Evolutionary conservation across 2,113 vertebrate genomes (phyloP).

Genomic region (Pachycephala philippinensis): DNA sequence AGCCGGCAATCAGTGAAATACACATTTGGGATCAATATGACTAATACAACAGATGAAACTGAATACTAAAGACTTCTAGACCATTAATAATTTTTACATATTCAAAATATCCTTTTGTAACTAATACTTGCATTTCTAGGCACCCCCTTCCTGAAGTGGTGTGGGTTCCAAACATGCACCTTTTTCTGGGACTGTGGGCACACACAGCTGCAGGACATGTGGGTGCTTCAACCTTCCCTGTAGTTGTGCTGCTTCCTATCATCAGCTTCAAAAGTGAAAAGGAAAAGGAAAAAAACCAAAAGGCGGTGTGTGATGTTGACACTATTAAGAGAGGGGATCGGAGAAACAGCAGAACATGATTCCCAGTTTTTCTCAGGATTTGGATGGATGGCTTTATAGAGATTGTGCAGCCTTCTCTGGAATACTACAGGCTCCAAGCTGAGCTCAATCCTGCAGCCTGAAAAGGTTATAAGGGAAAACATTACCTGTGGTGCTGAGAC

Average conservation of each 20-base stretch:
- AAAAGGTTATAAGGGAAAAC: neutral
- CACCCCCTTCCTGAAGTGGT: accelerated
- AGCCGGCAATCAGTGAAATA: neutral
- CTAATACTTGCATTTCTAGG: neutral
- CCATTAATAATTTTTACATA: neutral
- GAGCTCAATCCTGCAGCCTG: neutral
- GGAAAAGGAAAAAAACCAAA: neutral
- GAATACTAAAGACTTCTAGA: neutral
- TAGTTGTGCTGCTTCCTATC: neutral
- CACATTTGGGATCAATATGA: conserved; percentile 19
- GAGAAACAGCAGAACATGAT: neutral
- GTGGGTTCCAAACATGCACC: accelerated
- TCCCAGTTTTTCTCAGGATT: neutral
- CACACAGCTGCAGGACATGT: neutral
- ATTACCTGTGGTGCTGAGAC: neutral
- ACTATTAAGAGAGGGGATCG: neutral
- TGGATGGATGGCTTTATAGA: neutral
- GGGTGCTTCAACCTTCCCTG: neutral
- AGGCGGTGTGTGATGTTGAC: neutral
- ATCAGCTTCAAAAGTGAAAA: neutral
- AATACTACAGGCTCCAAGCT: neutral
- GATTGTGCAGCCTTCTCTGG: too few relatives aligned
- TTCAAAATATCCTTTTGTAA: neutral
- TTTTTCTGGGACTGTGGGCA: neutral
- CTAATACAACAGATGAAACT: neutral